Evolutionary conservation across 2,888 invertebrate species (phyloP).

Genomic region (Ormyrus nitidulus): DNA sequence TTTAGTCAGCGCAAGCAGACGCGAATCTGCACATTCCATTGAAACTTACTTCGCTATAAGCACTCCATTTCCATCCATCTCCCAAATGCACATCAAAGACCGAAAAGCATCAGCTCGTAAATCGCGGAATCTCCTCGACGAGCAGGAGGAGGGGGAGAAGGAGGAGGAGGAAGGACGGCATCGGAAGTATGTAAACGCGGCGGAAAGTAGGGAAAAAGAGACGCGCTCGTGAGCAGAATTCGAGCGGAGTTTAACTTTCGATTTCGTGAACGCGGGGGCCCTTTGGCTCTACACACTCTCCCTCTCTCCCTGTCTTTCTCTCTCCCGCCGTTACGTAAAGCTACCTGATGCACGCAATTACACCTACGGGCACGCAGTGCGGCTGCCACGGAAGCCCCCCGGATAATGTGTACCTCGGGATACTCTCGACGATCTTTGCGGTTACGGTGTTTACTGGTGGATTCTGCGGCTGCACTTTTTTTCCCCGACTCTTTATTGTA

Average conservation of each 20-base stretch:
- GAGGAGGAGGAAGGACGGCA: not conserved
- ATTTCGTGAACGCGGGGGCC: not conserved
- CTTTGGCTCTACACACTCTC: not conserved
- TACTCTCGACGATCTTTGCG: too few species aligned
- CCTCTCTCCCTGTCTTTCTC: too few species aligned
- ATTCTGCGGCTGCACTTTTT: not conserved
- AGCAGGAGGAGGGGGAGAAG: not conserved
- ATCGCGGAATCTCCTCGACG: not conserved
- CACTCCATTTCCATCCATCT: too few species aligned
- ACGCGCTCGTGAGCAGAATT: not conserved
- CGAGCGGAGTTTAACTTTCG: not conserved
- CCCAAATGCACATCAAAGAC: not conserved
- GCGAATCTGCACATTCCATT: too few species aligned
- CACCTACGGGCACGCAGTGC: too few species aligned
- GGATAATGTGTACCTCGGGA: too few species aligned
- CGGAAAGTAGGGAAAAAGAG: conserved; percentile 4
- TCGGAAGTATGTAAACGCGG: conserved; percentile 29
- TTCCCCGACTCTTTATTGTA: too few species aligned
- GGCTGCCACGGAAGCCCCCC: too few species aligned
- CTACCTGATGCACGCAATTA: conserved; percentile 6
- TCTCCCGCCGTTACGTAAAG: too few species aligned
- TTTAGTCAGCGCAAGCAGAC: too few species aligned
- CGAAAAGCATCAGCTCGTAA: not conserved
- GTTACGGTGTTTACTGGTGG: not conserved
- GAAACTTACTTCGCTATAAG: too few species aligned